Percentiles rank a stretch among this genome's conserved stretches.
Conservation (phyloP, 2,888 invertebrate genomes). For the Nesidiocoris tenuis region DNA sequence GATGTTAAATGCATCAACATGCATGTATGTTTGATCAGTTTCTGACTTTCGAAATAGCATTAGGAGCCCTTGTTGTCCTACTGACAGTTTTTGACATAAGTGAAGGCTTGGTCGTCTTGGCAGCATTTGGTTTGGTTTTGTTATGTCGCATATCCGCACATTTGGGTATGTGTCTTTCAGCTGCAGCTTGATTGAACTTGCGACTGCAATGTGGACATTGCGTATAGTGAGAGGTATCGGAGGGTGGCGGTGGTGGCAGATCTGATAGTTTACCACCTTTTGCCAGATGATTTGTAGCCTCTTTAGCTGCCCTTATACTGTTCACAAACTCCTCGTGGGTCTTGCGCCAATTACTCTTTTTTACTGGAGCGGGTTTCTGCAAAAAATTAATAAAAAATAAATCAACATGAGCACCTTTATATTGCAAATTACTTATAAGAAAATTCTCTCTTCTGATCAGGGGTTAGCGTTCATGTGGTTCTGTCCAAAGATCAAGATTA, state of each 20-base stretch:
- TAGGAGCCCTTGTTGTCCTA: conserved; percentile 6
- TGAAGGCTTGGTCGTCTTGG: conserved; percentile 18
- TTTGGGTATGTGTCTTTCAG: conserved; percentile 88
- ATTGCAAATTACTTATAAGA: too few relatives aligned
- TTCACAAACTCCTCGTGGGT: conserved; percentile 93
- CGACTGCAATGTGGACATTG: conserved; percentile 84
- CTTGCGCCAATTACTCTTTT: conserved; percentile 74
- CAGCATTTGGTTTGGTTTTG: conserved; percentile 61
- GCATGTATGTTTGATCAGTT: too few relatives aligned
- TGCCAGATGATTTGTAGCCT: conserved; percentile 74
- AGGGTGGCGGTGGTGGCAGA: conserved; percentile 85
- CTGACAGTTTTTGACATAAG: conserved; percentile 16
- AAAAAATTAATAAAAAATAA: not conserved
- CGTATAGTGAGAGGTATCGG: conserved; percentile 78
- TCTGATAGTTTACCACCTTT: conserved; percentile 84
- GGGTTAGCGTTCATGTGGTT: too few relatives aligned
- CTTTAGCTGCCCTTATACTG: conserved; percentile 86
- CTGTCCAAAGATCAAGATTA: too few relatives aligned
- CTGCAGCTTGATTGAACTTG: conserved; percentile 80
- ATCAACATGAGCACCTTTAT: not conserved
- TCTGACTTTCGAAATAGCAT: conserved; percentile 2
- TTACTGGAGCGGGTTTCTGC: conserved; percentile 19
- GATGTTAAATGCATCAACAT: too few relatives aligned
- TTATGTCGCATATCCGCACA: conserved; percentile 82
- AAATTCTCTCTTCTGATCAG: too few relatives aligned